Evolutionary conservation across 1,140 invertebrate species (phyloP), one percentile per base, ranked within the genome.

Genomic region (Pseudachorutes palmiensis): DNA sequence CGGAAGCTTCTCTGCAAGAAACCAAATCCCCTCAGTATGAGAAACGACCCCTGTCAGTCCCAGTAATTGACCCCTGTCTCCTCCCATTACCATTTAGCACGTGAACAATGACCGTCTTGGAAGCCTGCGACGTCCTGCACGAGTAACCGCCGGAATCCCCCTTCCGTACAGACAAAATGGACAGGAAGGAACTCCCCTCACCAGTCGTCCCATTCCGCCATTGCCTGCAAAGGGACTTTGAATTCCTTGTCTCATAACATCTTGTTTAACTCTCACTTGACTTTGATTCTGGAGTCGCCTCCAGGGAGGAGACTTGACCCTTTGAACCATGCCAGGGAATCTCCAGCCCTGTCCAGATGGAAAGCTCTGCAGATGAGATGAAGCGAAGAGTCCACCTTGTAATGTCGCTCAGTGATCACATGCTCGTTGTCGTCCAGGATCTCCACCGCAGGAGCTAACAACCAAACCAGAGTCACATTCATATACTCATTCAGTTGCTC

Each of bases 341-440:
- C 75, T 59, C 68, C 66, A 30, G 75, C 60, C 64, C 75, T 76
- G 70, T 78, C 77, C 66, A 83, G 70, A 70, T 81, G 79, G 28
- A 74, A 75, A 1, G 83, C 83, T 67, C 80, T 76, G 75, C 86
- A 88, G 30, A 85, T 83, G 66, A 88, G 78, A 77, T 87, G 85
- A 69, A 88, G 83, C n/a, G 83, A 82, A 75, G 85, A 87, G 26
- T 86, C 86, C 22, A 83, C 83, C 65, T 69, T 87, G 79, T 87
- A 88, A 77, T 87, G 87, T 67, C 85, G 79, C 76, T 88, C 86
- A 66, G 83, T 82, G 55, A 86, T 81, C 74, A 82, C 83, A 67
- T 86, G 81, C 48, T 83, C 82, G 69, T 84, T 83, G 74, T 87
- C 86, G 70, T 86, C 86, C 41, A 86, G 82, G 74, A 88, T 85